Evolutionary conservation across 2,888 invertebrate species (phyloP), one percentile per base, ranked within the genome.

Genomic region (Tineola bisselliella): DNA sequence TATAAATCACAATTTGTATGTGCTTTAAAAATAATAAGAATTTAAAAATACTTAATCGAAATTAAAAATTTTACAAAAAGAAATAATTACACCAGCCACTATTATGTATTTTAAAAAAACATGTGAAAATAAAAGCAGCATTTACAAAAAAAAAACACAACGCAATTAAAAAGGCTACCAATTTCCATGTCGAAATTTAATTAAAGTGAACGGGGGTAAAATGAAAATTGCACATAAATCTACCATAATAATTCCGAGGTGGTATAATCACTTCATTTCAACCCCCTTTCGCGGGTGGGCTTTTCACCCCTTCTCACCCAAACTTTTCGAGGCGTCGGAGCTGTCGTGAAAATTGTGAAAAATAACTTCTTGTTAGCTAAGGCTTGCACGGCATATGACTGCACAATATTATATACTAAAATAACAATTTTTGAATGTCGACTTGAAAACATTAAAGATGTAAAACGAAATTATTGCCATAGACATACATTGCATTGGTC

Each of bases 211-310:
- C 58, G 13, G 15, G 17, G 33, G 65, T 66, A 69, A 73, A 74
- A 77, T 74, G 72, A 74, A 77, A 77, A 72, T 70, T 66, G 68
- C 62, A 33, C 58, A 58, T 58, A 58, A 58, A 58, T 58, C 58
- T 58, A 19, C 15, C 31, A 33, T 58, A 58, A 58, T 58, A 58
- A 58, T 58, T 31, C 58, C 15, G 58, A 58, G 58, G 58, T 58
- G 70, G 67, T 65, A 69, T 73, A 76, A 77, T 76, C 70, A 71
- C 74, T 76, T 74, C 72, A 76, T 75, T 76, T 75, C 59, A 60
- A 64, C 64, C 66, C 63, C 63, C 65, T 43, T 52, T 30, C 13
- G 13, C 56, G 43, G 30, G 30, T n/a, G n/a, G n/a, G 18, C 56
- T 15, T 48, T 58, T 25, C 58, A 25, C 57, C 25, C 58, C 38